Evolutionary conservation across 1,140 invertebrate genomes (phyloP).

Genomic region (Pseudomyrmex concolor): DNA sequence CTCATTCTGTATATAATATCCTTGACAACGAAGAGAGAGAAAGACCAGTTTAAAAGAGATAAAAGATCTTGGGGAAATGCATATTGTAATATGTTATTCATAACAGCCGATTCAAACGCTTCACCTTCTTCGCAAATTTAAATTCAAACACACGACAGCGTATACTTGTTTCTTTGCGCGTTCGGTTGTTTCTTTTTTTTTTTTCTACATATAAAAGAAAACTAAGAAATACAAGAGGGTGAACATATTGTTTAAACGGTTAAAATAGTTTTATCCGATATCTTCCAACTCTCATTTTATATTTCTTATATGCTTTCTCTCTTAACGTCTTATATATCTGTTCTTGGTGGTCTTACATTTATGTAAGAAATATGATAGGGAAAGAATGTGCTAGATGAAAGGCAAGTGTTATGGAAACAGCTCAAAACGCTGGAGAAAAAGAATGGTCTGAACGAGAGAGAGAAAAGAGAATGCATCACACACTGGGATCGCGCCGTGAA

Average conservation of each 20-base stretch:
- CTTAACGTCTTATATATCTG: not conserved
- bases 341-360: not conserved
- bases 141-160: slow-evolving; percentile 13
- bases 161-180: not conserved
- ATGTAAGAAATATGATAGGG: slow-evolving; percentile 45
- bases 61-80: not conserved
- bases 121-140: not conserved
- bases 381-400: slow-evolving; percentile 48
- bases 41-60: not conserved
- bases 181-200: not conserved
- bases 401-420: slow-evolving; percentile 43
- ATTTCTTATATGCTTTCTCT: not conserved
- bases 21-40: not conserved
- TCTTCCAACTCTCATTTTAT: slow-evolving; percentile 30
- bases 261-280: not conserved
- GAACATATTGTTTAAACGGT: slow-evolving; percentile 24
- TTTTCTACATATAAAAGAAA: not conserved
- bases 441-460: not conserved
- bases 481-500: slow-evolving; percentile 39
- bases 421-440: slow-evolving; percentile 33
- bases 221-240: not conserved
- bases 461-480: not conserved
- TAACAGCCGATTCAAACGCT: not conserved
- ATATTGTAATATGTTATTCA: too few species aligned
- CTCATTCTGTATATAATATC: slow-evolving; percentile 37